phyloP scores from a whole-genome alignment of 2,797 vertebrate genomes.

The Coluber constrictor region DNA sequence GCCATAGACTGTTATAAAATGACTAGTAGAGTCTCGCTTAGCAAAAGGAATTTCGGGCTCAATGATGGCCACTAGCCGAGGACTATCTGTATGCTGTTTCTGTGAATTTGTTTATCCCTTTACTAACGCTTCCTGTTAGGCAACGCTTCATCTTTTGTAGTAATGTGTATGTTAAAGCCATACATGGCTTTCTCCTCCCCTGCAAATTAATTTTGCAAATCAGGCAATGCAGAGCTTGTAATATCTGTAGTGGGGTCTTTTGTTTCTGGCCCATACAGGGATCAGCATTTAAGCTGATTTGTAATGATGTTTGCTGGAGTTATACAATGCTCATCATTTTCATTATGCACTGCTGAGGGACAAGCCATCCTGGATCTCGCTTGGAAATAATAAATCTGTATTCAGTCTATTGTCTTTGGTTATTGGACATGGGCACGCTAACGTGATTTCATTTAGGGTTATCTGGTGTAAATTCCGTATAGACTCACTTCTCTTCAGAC shows the following conservation, averaged over 20 bases:
- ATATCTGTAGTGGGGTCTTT: slow-evolving; percentile 28
- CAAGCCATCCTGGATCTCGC: slow-evolving; percentile 40
- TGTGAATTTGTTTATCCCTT: background rate
- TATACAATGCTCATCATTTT: slow-evolving; percentile 52
- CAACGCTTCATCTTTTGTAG: slow-evolving; percentile 49
- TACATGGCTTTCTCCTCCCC: background rate
- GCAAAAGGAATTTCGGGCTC: background rate
- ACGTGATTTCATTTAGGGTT: slow-evolving; percentile 50
- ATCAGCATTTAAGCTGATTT: slow-evolving; percentile 35
- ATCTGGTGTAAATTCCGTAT: slow-evolving; percentile 41
- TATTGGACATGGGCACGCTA: slow-evolving; percentile 41
- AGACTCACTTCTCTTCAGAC: slow-evolving; percentile 23
- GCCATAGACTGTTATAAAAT: background rate
- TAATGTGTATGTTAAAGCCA: slow-evolving; percentile 30
- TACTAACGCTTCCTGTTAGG: background rate
- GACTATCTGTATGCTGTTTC: background rate
- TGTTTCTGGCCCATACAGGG: slow-evolving; percentile 37
- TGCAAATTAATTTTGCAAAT: background rate
- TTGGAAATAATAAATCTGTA: slow-evolving; percentile 60
- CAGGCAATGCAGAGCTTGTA: background rate
- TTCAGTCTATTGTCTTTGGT: slow-evolving; percentile 51
- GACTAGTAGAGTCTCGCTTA: background rate
- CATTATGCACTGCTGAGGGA: slow-evolving; percentile 45
- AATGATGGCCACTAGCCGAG: rapidly evolving
- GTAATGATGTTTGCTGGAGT: slow-evolving; percentile 52